Conservation (phyloP, 2,888 invertebrate species). For the Agrotis segetum region DNA sequence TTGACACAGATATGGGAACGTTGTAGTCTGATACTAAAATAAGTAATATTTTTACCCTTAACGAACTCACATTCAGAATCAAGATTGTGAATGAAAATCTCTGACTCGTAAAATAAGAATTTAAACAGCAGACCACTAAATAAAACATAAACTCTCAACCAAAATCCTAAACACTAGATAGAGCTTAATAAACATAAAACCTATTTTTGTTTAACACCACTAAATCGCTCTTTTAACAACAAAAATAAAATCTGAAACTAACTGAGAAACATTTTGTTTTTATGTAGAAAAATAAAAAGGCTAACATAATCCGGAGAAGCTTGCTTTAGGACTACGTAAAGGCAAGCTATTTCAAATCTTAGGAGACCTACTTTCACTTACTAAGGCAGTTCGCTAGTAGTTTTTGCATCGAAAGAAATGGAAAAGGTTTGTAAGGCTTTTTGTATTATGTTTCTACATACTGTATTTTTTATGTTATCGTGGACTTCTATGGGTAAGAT, state of each 20-base stretch:
- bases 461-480: neutral
- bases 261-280: slow-evolving; percentile 38
- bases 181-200: slow-evolving; percentile 29
- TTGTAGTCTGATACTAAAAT: too few species aligned
- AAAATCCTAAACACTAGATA: slow-evolving; percentile 10
- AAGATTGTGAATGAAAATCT: neutral
- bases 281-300: slow-evolving; percentile 38
- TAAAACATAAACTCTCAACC: neutral
- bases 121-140: slow-evolving; percentile 23
- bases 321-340: slow-evolving; percentile 18
- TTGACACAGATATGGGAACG: too few species aligned
- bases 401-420: slow-evolving; percentile 37
- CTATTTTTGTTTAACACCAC: slow-evolving; percentile 21
- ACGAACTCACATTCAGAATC: neutral
- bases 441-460: neutral
- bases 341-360: slow-evolving; percentile 22
- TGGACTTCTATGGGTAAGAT: too few species aligned
- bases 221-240: slow-evolving; percentile 19
- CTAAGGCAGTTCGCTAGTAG: slow-evolving; percentile 4
- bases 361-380: slow-evolving; percentile 46
- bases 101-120: neutral
- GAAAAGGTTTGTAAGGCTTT: slow-evolving; percentile 7
- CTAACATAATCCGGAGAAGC: slow-evolving; percentile 13
- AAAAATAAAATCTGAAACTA: slow-evolving; percentile 41
- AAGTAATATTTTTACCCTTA: too few species aligned